Base-by-base conservation (phyloP, 2,113 vertebrate genomes). In the Syngnathus typhle region DNA sequence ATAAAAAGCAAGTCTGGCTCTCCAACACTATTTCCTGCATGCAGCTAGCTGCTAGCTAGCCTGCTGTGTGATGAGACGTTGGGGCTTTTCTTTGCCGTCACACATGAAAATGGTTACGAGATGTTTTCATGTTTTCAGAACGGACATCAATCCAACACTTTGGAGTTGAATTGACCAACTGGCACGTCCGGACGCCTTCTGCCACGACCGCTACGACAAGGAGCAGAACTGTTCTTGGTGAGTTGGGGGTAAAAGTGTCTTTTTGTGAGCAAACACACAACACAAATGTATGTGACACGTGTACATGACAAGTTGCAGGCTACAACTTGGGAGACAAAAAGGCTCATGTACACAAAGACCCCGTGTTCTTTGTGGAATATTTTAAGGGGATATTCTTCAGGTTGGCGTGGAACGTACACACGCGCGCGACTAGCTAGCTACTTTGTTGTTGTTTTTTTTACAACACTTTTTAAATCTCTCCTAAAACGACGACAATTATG, bases 341-440 rank as follows among this genome's bases (percentile, higher is more conserved):
- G 91, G 89, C 74, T 95, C 93, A 95, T 96, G 96, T 98, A 98
- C 95, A 95, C 90, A 81, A 83, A 85, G 90, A 89, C 90, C 88
- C 91, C 88, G 91, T 72, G 71, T 81, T 60, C 21, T 6, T 4
- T 8, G 15, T 21, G 1, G 71, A 92, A 93, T 96, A 96, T 95
- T 95, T 97, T 92, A 94, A 90, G 93, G 93, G 93, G 94, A 98
- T 98, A 94, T 95, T 96, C 95, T 92, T 91, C 83, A 78, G 72
- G 83, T 84, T 84, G 81, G 79, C 68, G 81, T 62, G 55, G 55
- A 36, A 16, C 21, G 21, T 19, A 8, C 21, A 6, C 52, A 3
- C 32, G 7, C 15, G 9, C 51, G 21, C 10, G 19, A 9, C 55
- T 58, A 5, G 23, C 23, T 56, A 23, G 23, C 58, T 60, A 19